These are phyloP conservation scores for Oscheius sp. DNA, from an alignment of 2,888 invertebrate species.

Conservation along the genomic window DNA sequence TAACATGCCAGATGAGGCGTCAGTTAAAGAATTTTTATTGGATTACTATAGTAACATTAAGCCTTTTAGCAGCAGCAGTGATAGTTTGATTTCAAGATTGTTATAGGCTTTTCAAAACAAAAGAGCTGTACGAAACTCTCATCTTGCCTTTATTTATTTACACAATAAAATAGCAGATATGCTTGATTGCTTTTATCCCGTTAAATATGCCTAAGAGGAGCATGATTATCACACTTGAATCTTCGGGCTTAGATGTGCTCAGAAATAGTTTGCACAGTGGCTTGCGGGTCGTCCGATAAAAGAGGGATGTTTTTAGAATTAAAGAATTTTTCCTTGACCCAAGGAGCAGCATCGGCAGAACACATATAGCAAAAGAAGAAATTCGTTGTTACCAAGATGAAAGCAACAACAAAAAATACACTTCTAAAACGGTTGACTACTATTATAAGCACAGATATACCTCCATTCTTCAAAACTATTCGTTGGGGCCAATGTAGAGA, in stretches of 20 bases:
- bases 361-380: conserved; percentile 50
- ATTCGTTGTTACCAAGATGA: conserved; percentile 41
- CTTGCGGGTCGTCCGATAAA: conserved; percentile 29
- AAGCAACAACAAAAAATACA: conserved; percentile 27
- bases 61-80: conserved; percentile 43
- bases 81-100: conserved; percentile 5
- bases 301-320: conserved; percentile 25
- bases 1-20: conserved; percentile 33
- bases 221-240: too few relatives aligned
- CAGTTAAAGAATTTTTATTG: conserved; percentile 49
- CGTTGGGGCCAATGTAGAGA: conserved; percentile 45
- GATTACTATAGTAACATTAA: conserved; percentile 61
- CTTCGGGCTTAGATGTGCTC: conserved; percentile 9
- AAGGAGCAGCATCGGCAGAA: conserved; percentile 39
- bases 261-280: conserved; percentile 24
- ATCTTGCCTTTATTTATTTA: neutral
- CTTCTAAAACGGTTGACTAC: too few relatives aligned
- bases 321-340: conserved; percentile 32
- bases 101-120: too few relatives aligned
- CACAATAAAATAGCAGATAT: neutral
- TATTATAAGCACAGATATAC: neutral
- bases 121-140: neutral
- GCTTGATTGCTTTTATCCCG: neutral
- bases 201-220: neutral
- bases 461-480: conserved; percentile 51